These are phyloP conservation scores for Phalacrocorax aristotelis DNA, from an alignment of 2,113 vertebrate species.

Conservation along the genomic window DNA sequence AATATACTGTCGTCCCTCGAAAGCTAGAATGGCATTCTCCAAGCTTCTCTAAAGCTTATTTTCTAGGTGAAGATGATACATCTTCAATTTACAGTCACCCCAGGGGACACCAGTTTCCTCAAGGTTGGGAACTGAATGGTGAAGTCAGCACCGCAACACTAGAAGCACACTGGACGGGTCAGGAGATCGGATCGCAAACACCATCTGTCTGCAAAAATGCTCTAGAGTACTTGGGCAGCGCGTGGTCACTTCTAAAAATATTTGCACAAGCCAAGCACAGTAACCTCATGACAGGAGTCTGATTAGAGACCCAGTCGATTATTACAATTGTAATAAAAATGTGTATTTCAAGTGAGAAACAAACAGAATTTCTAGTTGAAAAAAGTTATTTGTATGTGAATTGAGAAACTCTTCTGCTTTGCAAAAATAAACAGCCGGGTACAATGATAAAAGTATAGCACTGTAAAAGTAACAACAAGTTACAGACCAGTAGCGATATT, in stretches of 20 bases:
- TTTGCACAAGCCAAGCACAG: neutral
- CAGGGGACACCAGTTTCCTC: neutral
- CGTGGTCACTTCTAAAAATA: neutral
- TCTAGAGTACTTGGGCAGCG: neutral
- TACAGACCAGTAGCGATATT: neutral
- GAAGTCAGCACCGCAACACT: neutral
- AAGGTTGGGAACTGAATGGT: neutral
- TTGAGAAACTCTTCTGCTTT: neutral
- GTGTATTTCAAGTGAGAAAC: neutral
- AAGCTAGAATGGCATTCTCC: neutral
- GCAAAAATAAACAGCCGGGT: neutral
- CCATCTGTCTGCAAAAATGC: neutral
- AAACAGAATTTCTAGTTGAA: neutral
- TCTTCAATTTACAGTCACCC: neutral
- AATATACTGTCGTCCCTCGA: neutral
- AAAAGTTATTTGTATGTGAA: neutral
- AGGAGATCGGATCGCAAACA: accelerated
- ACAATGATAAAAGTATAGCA: neutral
- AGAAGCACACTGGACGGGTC: neutral
- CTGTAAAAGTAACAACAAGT: neutral
- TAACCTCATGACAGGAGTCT: neutral
- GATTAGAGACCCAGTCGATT: accelerated
- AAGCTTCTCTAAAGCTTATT: neutral
- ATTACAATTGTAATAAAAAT: neutral
- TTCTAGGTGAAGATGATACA: neutral